Evolutionary conservation across 1,140 invertebrate species (phyloP).

Genomic region (Camponotus pennsylvanicus): DNA sequence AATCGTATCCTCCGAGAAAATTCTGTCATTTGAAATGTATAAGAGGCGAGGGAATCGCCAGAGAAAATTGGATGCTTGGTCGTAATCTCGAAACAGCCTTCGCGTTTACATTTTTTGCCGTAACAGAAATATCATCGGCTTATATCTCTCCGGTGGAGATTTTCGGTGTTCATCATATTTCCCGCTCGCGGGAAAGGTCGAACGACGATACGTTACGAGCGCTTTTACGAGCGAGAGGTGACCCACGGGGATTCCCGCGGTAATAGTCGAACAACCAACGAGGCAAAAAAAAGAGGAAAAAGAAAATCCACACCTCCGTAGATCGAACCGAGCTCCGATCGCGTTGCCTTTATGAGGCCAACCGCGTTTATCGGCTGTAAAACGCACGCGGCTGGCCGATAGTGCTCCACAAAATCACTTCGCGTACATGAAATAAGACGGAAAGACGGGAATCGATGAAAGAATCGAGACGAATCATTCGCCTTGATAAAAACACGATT

Average conservation of each 20-base stretch:
- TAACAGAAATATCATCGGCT: neutral
- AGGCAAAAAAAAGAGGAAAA: neutral
- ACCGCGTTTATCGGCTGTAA: slow-evolving; percentile 39
- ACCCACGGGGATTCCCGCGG: neutral
- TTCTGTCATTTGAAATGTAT: no score
- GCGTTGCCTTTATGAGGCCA: neutral
- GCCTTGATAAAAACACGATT: slow-evolving; percentile 11
- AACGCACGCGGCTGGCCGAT: slow-evolving; percentile 15
- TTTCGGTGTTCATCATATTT: neutral
- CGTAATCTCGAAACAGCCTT: neutral
- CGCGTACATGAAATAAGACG: neutral
- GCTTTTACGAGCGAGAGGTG: slow-evolving; percentile 28
- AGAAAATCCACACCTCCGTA: slow-evolving; percentile 5
- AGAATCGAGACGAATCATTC: neutral
- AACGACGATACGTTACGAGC: neutral
- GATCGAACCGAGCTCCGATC: neutral
- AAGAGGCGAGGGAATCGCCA: neutral
- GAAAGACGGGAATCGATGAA: neutral
- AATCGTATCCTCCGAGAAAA: neutral
- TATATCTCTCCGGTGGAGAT: neutral
- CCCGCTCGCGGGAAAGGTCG: neutral
- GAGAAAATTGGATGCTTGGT: neutral
- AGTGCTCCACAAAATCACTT: neutral
- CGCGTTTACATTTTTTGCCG: neutral
- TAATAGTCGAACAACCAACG: neutral